These are phyloP conservation scores for Phocides pigmalion DNA, from an alignment of 1,140 invertebrate genomes.

Conservation along the genomic window DNA sequence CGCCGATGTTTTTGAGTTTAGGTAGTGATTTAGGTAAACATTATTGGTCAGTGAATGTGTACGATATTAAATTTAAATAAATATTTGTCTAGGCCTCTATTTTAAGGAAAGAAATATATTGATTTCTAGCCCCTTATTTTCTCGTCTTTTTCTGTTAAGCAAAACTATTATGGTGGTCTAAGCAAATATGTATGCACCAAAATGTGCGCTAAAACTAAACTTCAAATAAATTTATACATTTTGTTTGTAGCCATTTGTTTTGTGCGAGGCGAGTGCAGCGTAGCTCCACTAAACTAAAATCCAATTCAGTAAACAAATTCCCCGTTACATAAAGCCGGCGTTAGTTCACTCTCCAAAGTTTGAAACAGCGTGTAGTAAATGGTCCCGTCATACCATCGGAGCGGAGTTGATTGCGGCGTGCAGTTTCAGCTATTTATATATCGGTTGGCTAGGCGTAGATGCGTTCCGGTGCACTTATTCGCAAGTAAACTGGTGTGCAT, in stretches of 20 bases:
- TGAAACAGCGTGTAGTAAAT: constrained; percentile 28
- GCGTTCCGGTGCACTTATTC: constrained; percentile 63
- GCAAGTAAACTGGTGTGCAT: constrained; percentile 71
- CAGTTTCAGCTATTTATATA: constrained; percentile 44
- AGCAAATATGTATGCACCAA: background rate
- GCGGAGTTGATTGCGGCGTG: constrained; percentile 26
- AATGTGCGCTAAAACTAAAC: constrained; percentile 4
- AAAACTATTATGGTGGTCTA: too few relatives aligned
- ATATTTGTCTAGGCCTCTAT: too few relatives aligned
- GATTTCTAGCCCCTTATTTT: too few relatives aligned
- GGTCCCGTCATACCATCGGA: constrained; percentile 22
- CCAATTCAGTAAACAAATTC: constrained; percentile 32
- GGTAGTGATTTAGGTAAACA: too few relatives aligned
- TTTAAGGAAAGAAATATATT: too few relatives aligned
- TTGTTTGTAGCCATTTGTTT: constrained; percentile 27
- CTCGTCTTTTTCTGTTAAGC: too few relatives aligned
- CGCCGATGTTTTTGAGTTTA: too few relatives aligned
- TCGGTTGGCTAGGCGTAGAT: constrained; percentile 47
- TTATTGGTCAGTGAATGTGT: too few relatives aligned
- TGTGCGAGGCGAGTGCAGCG: constrained; percentile 19
- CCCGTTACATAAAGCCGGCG: constrained; percentile 20
- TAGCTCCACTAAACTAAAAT: constrained; percentile 30
- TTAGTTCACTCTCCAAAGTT: constrained; percentile 28
- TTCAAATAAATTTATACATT: constrained; percentile 23
- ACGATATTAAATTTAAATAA: too few relatives aligned